Evolutionary conservation across 2,888 invertebrate genomes (phyloP), one percentile per base, ranked within the genome.

Genomic region (Phytoseiulus persimilis): DNA sequence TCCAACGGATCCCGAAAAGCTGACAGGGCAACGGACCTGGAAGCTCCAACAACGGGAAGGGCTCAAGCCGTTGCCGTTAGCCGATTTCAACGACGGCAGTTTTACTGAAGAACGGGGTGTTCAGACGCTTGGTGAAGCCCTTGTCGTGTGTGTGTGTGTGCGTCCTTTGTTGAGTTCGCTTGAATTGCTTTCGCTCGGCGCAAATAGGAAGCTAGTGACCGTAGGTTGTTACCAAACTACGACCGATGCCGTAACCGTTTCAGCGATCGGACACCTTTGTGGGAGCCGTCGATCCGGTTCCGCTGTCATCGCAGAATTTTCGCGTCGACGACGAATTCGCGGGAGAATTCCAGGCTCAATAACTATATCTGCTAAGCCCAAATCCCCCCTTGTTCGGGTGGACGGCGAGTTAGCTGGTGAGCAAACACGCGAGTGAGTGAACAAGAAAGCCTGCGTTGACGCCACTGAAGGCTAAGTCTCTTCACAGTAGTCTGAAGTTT

Each of bases 401-500:
- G 39, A 39, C 65, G 65, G 18, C 18, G 23, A 65, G 46, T 14
- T 46, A 46, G 28, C 65, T 18, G 65, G 65, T 65, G 18, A 65
- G 65, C 65, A 11, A 65, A 28, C 65, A 65, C 65, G 65, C 65
- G 18, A 18, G 65, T 65, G 65, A 65, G 65, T 23, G 65, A 3
- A 65, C 65, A 65, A 18, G 65, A 65, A 28, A 65, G 65, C 65
- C 65, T 65, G 65, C 5, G 18, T 18, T 14, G 1, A 18, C 18
- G 65, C 65, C 65, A 65, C 65, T 65, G 65, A 65, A 65, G 18
- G 65, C 65, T 65, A 65, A 65, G 65, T 23, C 65, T 18, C 65
- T 65, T 65, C 65, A 65, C 65, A 65, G 65, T 65, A 65, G 65
- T 65, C 65, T 65, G 65, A 65, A 65, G 65, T 65, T 65, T 65